A percentile compares a stretch with the other conserved stretches of the same genome.
These are phyloP conservation scores for Conger conger DNA, from an alignment of 2,113 vertebrate genomes.

Conservation along the genomic window DNA sequence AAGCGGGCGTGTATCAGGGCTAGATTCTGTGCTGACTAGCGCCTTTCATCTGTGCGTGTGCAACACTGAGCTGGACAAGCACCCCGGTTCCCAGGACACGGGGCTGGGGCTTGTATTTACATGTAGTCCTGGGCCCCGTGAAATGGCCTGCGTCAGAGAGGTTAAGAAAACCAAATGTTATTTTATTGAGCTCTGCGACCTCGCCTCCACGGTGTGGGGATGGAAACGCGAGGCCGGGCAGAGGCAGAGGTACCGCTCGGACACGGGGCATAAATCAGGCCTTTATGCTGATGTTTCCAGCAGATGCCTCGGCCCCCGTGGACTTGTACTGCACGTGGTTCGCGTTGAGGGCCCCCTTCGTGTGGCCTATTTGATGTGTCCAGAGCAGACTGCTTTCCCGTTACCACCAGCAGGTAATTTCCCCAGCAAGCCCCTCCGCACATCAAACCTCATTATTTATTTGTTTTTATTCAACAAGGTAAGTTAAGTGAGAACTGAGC, in stretches of 20 bases:
- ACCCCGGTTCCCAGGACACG: constrained; percentile 24
- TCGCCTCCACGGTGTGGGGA: constrained; percentile 54
- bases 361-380: constrained; percentile 30
- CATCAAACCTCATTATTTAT: background rate
- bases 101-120: constrained; percentile 16
- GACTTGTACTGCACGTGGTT: constrained; percentile 42
- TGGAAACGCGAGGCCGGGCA: constrained; percentile 58
- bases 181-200: constrained; percentile 69
- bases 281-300: constrained; percentile 68
- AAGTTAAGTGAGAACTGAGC: too few relatives aligned
- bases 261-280: constrained; percentile 64
- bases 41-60: constrained; percentile 25
- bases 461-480: background rate
- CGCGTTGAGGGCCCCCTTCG: constrained; percentile 41
- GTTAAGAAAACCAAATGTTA: constrained; percentile 73
- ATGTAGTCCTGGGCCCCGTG: constrained; percentile 60
- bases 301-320: constrained; percentile 51
- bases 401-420: background rate
- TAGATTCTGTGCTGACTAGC: background rate
- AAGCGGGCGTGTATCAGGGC: constrained; percentile 37
- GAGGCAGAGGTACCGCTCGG: constrained; percentile 54
- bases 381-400: background rate
- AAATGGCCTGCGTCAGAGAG: constrained; percentile 60
- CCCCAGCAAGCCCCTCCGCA: background rate
- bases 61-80: background rate